Evolutionary conservation across 2,113 vertebrate genomes (phyloP).

Genomic region (Ailuropoda melanoleuca): DNA sequence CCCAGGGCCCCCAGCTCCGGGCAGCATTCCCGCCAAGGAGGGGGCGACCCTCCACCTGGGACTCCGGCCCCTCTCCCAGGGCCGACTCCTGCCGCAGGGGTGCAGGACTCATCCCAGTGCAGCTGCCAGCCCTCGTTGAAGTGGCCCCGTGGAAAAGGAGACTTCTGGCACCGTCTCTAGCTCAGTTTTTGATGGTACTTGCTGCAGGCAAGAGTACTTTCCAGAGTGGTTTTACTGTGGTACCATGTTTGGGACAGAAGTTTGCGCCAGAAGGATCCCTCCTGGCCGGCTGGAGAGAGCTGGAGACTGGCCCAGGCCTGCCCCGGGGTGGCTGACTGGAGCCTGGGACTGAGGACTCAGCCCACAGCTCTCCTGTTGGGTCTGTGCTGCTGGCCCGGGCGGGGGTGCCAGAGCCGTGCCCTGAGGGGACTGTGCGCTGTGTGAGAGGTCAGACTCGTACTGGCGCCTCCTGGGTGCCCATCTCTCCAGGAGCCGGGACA

Average conservation of each 20-base stretch:
- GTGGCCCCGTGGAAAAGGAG: background rate
- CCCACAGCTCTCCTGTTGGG: background rate
- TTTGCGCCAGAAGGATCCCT: background rate
- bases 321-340: background rate
- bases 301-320: background rate
- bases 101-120: background rate
- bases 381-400: background rate
- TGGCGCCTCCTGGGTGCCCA: background rate
- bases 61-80: background rate
- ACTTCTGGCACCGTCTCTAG: background rate
- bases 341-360: background rate
- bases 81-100: background rate
- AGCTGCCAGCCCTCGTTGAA: background rate
- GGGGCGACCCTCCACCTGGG: background rate
- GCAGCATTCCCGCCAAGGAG: background rate
- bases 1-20: background rate
- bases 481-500: background rate
- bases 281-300: background rate
- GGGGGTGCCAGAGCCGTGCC: no score
- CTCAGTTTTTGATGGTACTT: background rate
- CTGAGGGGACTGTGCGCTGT: rapidly evolving
- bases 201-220: background rate
- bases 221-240: background rate
- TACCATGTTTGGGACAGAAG: background rate
- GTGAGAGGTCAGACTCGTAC: background rate